Evolutionary conservation across 1,140 invertebrate genomes (phyloP).

Genomic region (Drosophila lini): DNA sequence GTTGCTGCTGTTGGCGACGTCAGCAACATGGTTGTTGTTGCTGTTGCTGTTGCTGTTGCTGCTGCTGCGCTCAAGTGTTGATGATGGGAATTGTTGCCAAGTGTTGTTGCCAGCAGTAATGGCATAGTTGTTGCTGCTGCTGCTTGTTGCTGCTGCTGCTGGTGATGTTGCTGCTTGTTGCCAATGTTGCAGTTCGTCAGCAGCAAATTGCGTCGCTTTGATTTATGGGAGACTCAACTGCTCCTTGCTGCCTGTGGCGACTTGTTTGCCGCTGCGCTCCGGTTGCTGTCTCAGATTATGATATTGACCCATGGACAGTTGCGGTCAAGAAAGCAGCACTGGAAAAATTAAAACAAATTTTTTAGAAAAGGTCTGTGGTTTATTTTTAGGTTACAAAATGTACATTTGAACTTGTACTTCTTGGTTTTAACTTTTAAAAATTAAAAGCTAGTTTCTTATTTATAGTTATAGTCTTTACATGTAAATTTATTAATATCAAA

Average conservation of each 20-base stretch:
- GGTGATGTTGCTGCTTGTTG: slow-evolving; percentile 39
- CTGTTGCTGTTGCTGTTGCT: slow-evolving; percentile 20
- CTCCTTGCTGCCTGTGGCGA: slow-evolving; percentile 63
- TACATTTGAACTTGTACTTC: too few species aligned
- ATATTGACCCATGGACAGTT: slow-evolving; percentile 82
- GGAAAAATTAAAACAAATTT: too few species aligned
- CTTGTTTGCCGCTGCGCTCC: slow-evolving; percentile 67
- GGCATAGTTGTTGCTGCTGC: slow-evolving; percentile 49
- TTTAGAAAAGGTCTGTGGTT: too few species aligned
- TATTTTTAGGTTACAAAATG: too few species aligned
- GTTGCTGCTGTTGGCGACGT: slow-evolving; percentile 47
- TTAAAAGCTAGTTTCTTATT: too few species aligned
- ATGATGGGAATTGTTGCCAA: slow-evolving; percentile 61
- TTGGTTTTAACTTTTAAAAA: too few species aligned
- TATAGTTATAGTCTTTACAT: too few species aligned
- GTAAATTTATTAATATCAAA: neutral
- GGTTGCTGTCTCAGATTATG: slow-evolving; percentile 75
- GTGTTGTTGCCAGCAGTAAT: slow-evolving; percentile 71
- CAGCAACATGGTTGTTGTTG: slow-evolving; percentile 60
- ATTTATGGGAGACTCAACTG: slow-evolving; percentile 72
- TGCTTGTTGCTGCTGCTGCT: slow-evolving; percentile 28
- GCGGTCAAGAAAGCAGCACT: slow-evolving; percentile 28
- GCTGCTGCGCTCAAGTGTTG: slow-evolving; percentile 60
- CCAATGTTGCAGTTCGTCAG: slow-evolving; percentile 70
- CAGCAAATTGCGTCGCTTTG: slow-evolving; percentile 82